Conservation (phyloP, 1,140 invertebrate species). For the Aphaenogaster rudis region DNA sequence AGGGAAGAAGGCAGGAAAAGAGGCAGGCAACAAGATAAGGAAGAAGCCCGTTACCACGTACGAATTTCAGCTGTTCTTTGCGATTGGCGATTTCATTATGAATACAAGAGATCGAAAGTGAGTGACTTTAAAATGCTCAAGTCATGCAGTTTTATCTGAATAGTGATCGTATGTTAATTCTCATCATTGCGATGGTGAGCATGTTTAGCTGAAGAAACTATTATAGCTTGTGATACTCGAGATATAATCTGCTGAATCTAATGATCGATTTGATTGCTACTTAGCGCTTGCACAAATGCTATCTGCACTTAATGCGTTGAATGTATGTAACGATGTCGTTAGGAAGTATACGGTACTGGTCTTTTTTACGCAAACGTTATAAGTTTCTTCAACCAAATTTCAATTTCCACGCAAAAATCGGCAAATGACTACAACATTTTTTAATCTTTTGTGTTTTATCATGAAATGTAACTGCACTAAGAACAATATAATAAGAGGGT, state of each 20-base stretch:
- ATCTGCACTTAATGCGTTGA: slow-evolving; percentile 3
- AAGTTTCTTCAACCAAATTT: not conserved
- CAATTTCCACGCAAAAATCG: not conserved
- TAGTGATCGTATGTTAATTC: not conserved
- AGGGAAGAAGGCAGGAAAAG: no score
- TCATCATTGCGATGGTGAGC: not conserved
- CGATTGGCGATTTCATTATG: slow-evolving; percentile 9
- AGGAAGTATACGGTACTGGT: not conserved
- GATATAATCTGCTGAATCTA: slow-evolving; percentile 21
- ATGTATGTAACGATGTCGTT: slow-evolving; percentile 10
- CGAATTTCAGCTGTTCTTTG: slow-evolving; percentile 21
- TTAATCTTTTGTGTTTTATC: not conserved
- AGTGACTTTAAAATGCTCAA: slow-evolving; percentile 17
- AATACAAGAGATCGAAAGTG: not conserved
- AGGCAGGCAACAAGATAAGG: no score
- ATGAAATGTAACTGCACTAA: not conserved
- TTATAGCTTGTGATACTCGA: slow-evolving; percentile 19
- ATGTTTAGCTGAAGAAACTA: not conserved
- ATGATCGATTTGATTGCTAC: slow-evolving; percentile 33
- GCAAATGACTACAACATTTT: not conserved
- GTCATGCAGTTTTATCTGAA: not conserved
- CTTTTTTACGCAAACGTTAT: not conserved
- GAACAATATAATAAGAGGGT: not conserved
- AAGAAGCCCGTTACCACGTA: slow-evolving; percentile 1
- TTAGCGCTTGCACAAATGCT: slow-evolving; percentile 18